Conservation (phyloP, 2,888 invertebrate genomes). For the Drosophila tripunctata region DNA sequence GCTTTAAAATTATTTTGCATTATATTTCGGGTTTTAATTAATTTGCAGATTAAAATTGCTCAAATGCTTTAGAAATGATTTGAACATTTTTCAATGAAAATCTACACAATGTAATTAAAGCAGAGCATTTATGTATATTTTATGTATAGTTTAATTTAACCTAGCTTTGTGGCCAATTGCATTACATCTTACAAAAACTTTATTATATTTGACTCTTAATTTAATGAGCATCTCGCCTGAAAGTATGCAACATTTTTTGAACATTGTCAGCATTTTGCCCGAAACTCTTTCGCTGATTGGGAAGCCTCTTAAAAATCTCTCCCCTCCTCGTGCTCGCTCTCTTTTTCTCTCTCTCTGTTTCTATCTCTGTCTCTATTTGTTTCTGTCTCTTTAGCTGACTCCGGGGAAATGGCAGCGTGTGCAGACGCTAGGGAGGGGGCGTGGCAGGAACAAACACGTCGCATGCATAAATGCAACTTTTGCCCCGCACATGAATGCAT, state of each 20-base stretch:
- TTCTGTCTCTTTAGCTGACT: constrained; percentile 4
- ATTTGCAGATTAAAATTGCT: too few species aligned
- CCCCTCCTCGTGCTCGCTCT: too few species aligned
- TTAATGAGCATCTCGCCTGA: not conserved
- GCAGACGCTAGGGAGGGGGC: not conserved
- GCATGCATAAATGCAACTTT: constrained; percentile 61
- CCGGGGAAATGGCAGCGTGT: constrained; percentile 43
- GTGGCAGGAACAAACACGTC: constrained; percentile 59
- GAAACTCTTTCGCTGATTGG: constrained; percentile 8
- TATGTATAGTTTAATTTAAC: too few species aligned
- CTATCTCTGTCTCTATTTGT: not conserved
- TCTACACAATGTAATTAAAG: too few species aligned
- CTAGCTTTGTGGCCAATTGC: not conserved
- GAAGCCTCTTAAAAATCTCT: constrained; percentile 10
- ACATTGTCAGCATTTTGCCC: not conserved
- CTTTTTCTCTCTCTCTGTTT: not conserved
- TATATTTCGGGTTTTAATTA: too few species aligned
- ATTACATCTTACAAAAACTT: too few species aligned
- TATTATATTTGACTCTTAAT: too few species aligned
- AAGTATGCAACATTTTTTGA: not conserved
- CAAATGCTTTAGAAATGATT: too few species aligned
- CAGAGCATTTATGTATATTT: too few species aligned
- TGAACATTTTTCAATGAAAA: too few species aligned
- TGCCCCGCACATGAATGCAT: constrained; percentile 55
- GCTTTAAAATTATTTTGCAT: too few species aligned